These are phyloP conservation scores for Tanytarsus gracilentus DNA, from an alignment of 2,888 invertebrate genomes.

Conservation along the genomic window DNA sequence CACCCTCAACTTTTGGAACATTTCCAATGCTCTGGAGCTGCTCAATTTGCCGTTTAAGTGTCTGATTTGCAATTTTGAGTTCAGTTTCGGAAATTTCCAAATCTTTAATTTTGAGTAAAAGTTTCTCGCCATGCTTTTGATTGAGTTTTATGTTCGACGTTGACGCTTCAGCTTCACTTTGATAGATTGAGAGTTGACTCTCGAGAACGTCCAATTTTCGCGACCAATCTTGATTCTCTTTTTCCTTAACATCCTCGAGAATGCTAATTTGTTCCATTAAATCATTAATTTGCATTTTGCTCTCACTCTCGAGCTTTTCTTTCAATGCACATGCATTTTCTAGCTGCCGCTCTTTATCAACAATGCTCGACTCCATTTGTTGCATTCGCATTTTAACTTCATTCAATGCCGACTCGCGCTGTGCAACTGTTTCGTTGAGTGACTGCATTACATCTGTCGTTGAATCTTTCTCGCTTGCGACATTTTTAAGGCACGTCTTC, in stretches of 20 bases:
- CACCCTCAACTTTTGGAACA: constrained; percentile 45
- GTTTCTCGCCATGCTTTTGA: constrained; percentile 32
- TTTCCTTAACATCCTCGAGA: constrained; percentile 14
- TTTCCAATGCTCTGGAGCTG: neutral
- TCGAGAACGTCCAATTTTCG: constrained; percentile 33
- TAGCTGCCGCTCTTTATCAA: constrained; percentile 41
- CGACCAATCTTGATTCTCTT: constrained; percentile 23
- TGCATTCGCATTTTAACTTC: neutral
- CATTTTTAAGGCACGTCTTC: constrained; percentile 15
- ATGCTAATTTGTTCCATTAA: constrained; percentile 9
- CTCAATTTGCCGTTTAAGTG: constrained; percentile 6
- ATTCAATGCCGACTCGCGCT: neutral
- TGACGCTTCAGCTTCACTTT: constrained; percentile 34
- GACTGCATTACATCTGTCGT: neutral
- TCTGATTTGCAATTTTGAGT: constrained; percentile 19
- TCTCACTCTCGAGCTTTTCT: neutral
- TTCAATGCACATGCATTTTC: constrained; percentile 43
- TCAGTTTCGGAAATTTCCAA: constrained; percentile 30
- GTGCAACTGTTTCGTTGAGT: neutral
- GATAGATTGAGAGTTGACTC: constrained; percentile 33
- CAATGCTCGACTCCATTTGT: neutral
- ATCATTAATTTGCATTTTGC: neutral
- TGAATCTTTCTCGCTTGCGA: neutral
- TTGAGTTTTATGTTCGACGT: neutral
- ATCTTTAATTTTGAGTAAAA: constrained; percentile 35